Conservation (phyloP, 2,888 invertebrate genomes). For the Poecilobothrus nobilitatus region DNA sequence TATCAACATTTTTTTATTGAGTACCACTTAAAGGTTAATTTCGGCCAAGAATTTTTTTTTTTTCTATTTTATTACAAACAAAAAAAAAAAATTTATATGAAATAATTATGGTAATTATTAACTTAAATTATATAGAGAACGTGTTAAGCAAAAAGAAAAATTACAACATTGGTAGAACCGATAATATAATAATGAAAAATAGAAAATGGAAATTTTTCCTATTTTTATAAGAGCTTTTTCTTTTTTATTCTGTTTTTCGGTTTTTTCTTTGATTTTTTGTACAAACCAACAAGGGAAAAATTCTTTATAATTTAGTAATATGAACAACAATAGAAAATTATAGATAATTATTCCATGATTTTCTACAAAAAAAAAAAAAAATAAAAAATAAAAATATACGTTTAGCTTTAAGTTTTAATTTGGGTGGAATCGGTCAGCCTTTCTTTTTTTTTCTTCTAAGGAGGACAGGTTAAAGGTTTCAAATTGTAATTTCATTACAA, state of each 20-base stretch:
- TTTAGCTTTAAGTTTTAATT: background rate
- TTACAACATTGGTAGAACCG: background rate
- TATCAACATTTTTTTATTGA: too few species aligned
- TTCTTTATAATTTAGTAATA: too few species aligned
- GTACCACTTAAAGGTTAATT: too few species aligned
- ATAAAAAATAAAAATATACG: too few species aligned
- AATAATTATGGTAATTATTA: constrained; percentile 4
- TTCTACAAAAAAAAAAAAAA: background rate
- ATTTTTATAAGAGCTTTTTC: too few species aligned
- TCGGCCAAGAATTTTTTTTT: too few species aligned
- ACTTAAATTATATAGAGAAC: background rate
- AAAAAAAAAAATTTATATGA: background rate
- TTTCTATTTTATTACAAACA: too few species aligned
- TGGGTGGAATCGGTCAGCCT: background rate
- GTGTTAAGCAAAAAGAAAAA: background rate
- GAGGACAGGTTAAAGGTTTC: background rate
- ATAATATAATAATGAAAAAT: background rate
- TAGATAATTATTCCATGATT: background rate
- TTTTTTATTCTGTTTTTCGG: too few species aligned
- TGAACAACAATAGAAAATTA: background rate
- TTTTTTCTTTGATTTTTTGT: too few species aligned
- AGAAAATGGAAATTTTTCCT: background rate
- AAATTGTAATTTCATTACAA: background rate
- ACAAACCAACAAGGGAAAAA: background rate
- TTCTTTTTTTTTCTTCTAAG: background rate